Evolutionary conservation across 2,888 invertebrate species (phyloP).

Genomic region (Synergus japonicus): DNA sequence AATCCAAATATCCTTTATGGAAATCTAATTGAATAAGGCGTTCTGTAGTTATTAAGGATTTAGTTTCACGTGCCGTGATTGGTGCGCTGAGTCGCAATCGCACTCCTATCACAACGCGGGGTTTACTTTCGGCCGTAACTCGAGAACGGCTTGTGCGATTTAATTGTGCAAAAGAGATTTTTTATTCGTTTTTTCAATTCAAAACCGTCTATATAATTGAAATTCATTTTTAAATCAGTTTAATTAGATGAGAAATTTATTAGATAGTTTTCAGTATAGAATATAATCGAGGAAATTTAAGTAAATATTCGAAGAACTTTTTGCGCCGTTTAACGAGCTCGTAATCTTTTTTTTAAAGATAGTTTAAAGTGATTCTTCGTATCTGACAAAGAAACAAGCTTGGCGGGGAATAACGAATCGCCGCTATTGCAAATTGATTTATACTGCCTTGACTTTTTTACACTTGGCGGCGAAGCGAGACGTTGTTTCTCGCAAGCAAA

Average conservation of each 20-base stretch:
- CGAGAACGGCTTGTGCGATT: not conserved
- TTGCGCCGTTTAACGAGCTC: not conserved
- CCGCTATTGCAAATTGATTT: slow-evolving; percentile 37
- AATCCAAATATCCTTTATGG: not conserved
- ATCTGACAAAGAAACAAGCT: slow-evolving; percentile 11
- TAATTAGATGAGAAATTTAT: not conserved
- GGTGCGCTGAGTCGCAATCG: not conserved
- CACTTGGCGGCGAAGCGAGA: slow-evolving; percentile 28
- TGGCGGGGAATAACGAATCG: not conserved
- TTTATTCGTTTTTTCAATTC: not conserved
- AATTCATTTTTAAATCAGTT: not conserved
- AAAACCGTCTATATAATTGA: not conserved
- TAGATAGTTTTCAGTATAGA: not conserved
- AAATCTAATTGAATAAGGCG: not conserved
- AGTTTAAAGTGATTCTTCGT: not conserved
- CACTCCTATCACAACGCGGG: not conserved
- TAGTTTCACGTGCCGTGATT: not conserved
- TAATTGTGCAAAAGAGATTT: not conserved
- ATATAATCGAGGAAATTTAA: not conserved
- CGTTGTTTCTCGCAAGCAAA: slow-evolving; percentile 34
- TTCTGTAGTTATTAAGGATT: not conserved
- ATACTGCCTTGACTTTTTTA: slow-evolving; percentile 24
- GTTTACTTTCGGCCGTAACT: not conserved
- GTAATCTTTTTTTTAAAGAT: not conserved
- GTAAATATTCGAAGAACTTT: not conserved